These are phyloP conservation scores for Apodemia mormo DNA, from an alignment of 2,888 invertebrate species.

Conservation along the genomic window DNA sequence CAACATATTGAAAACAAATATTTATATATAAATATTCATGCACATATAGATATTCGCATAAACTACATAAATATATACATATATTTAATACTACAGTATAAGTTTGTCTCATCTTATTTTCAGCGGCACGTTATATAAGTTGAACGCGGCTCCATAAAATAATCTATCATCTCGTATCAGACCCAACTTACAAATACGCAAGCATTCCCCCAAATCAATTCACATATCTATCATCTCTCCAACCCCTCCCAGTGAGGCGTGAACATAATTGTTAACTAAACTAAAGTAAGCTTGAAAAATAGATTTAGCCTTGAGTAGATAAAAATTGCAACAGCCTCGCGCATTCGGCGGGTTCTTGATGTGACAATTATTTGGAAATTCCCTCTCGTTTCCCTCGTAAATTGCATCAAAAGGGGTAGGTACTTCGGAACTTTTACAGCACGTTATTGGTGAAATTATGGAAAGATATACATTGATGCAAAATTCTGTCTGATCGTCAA, in stretches of 20 bases:
- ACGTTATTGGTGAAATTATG: neutral
- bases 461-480: neutral
- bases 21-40: too few species aligned
- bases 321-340: slow-evolving; percentile 81
- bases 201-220: slow-evolving; percentile 6
- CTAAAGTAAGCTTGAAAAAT: slow-evolving; percentile 22
- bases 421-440: neutral
- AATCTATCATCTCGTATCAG: slow-evolving; percentile 9
- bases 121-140: neutral
- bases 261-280: slow-evolving; percentile 24
- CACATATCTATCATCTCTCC: slow-evolving; percentile 10
- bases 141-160: neutral
- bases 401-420: slow-evolving; percentile 12
- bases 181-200: neutral
- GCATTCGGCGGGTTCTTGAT: slow-evolving; percentile 82
- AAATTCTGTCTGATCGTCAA: too few species aligned
- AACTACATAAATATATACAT: too few species aligned
- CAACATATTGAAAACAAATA: too few species aligned
- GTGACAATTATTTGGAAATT: slow-evolving; percentile 7
- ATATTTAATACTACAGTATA: neutral
- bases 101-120: neutral
- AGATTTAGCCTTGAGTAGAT: neutral
- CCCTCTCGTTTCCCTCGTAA: neutral
- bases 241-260: slow-evolving; percentile 23
- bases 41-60: too few species aligned